Evolutionary conservation across 1,140 invertebrate genomes (phyloP), one percentile per base, ranked within the genome.

Genomic region (Microvelia longipes): DNA sequence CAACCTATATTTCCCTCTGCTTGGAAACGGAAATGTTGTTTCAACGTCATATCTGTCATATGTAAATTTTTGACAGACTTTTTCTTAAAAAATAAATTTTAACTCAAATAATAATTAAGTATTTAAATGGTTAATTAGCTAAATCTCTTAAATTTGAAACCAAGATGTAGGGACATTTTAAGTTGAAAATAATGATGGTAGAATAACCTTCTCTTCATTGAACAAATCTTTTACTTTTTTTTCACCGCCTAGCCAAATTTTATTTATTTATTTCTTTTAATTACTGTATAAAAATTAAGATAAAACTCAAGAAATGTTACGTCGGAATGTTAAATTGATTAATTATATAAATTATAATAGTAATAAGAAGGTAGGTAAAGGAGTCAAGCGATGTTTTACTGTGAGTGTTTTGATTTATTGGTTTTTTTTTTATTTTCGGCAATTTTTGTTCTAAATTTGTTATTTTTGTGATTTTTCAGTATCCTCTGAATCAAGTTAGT

Each of bases 401-500:
- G 25, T 24, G 5, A 64, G 5, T 64, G 2, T 24, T 25, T 14
- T 14, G 62, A 64, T 25, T 64, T 64, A 24, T 24, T 25, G 62
- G 5, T 25, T 24, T 13, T 24, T 64, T 64, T 2, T 64, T 5
- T 64, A 5, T 13, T 64, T 15, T 64, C 15, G 15, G 5, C 24
- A 2, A 24, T 64, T 2, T 24, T 64, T 25, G 11, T 11, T 5
- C 24, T 26, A 64, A 14, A 14, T 14, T 14, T 13, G 24, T 64
- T 24, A 24, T 64, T 26, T 64, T 64, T 64, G 62, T n/a, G n/a
- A n/a, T n/a, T n/a, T 64, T 64, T 25, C 24, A 64, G 62, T 64
- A 64, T 26, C 62, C 62, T 5, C 15, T 14, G 24, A 15, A 64
- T 26, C 2, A 2, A 64, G 62, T 64, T 5, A 64, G 15, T 15